These are phyloP conservation scores for Mythimna albipuncta DNA, from an alignment of 2,888 invertebrate species.

Conservation along the genomic window DNA sequence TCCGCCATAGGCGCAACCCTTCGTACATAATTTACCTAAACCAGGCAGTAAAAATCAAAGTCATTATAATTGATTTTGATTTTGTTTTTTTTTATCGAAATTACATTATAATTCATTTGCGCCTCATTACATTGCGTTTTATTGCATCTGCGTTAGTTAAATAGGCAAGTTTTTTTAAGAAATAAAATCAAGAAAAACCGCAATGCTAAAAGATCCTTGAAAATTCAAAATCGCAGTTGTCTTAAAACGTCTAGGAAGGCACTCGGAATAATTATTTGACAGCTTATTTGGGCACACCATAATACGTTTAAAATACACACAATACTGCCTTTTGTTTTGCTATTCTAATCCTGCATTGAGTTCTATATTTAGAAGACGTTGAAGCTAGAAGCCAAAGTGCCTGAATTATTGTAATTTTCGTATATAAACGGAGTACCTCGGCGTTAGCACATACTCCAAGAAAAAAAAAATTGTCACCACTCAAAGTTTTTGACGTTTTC, in stretches of 20 bases:
- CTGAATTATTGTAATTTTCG: neutral
- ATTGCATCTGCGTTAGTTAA: too few relatives aligned
- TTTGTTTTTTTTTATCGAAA: too few relatives aligned
- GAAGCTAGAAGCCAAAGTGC: neutral
- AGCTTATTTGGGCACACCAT: neutral
- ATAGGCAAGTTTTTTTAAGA: too few relatives aligned
- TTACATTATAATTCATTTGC: too few relatives aligned
- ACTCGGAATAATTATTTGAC: neutral
- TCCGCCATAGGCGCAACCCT: too few relatives aligned
- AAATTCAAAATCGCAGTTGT: neutral
- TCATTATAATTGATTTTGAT: too few relatives aligned
- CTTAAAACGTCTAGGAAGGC: neutral
- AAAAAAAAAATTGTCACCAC: constrained; percentile 1
- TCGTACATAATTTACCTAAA: too few relatives aligned
- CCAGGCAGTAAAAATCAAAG: too few relatives aligned
- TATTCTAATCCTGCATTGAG: neutral
- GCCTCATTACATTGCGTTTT: too few relatives aligned
- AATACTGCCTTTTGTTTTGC: constrained; percentile 25
- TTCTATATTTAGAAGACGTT: constrained; percentile 18
- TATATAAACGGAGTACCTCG: neutral
- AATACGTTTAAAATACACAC: neutral
- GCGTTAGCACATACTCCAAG: neutral
- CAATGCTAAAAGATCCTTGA: neutral
- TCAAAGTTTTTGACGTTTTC: constrained; percentile 1
- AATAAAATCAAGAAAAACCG: too few relatives aligned